Evolutionary conservation across 2,797 vertebrate species (phyloP), one percentile per base, ranked within the genome.

Genomic region (Melanotaenia nigrans): DNA sequence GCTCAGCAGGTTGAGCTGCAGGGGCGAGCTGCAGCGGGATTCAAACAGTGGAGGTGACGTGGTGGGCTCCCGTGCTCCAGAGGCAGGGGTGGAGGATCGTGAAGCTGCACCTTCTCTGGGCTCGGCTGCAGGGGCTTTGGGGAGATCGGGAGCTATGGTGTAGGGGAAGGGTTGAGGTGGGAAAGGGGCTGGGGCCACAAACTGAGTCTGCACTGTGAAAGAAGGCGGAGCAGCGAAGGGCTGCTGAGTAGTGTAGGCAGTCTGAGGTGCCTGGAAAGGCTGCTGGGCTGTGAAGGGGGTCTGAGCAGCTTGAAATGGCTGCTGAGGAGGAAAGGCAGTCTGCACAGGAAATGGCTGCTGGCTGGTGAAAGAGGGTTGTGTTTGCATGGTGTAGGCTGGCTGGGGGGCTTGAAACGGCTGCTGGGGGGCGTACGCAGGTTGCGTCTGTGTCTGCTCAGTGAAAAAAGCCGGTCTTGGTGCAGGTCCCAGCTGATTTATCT

Each of bases 1-100:
- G 81, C 97, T 97, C 2, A 99, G 93, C 49, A 99, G 93, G 65
- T 99, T 97, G 61, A 97, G 94, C 84, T 97, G 96, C 68, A 99
- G 92, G 0, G 98, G 98, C 0, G 97, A 97, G 90, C 97, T 99
- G 88, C 96, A 97, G 1, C 96, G 94, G 0, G 97, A 99, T 81
- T 96, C 96, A 61, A 97, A 98, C 13, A 97, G 92, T 0, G 94
- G 95, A 0, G 96, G 95, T 0, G 93, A 91, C 0, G 96, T 94
- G 9, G 92, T 66, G 2, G 94, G 93, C 60, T 95, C 95, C 1
- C 82, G 84, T 0, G 88, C 89, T 5, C 85, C 90, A 0, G 95
- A 95, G 0, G 87, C 89, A 0, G 93, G 94, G 0, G 94, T 95
- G 59, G 94, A 95, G 57, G 94, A 95, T 12, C 90, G 88, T 0